phyloP scores from a whole-genome alignment of 2,888 invertebrate species.

The Archips crataeganus region DNA sequence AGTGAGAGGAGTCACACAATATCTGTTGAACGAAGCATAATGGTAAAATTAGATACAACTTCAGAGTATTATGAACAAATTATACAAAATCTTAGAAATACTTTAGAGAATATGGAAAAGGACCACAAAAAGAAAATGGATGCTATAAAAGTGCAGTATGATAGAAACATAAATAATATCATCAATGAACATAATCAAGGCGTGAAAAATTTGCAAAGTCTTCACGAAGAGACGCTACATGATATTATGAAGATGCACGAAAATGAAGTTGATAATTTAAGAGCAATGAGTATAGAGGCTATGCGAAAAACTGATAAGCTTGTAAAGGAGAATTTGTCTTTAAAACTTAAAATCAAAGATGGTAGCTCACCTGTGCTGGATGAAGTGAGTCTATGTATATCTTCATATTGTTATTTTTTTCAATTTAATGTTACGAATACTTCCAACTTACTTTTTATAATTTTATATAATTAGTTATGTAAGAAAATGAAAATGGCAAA shows the following conservation, averaged over 20 bases:
- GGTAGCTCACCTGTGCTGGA: constrained; percentile 50
- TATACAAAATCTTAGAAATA: constrained; percentile 63
- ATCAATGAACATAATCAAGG: constrained; percentile 83
- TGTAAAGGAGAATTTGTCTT: constrained; percentile 68
- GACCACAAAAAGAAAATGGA: constrained; percentile 75
- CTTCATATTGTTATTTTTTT: neutral
- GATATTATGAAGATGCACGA: constrained; percentile 80
- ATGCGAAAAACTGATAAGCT: constrained; percentile 74
- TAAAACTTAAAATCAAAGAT: constrained; percentile 60
- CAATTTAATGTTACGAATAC: neutral
- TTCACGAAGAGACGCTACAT: constrained; percentile 81
- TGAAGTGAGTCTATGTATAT: constrained; percentile 58
- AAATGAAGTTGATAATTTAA: constrained; percentile 80
- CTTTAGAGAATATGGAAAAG: constrained; percentile 67
- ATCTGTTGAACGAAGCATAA: constrained; percentile 51
- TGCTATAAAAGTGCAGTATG: constrained; percentile 82
- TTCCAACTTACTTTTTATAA: no score
- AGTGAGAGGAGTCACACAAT: constrained; percentile 45
- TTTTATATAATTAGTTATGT: no score
- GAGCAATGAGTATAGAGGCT: constrained; percentile 78
- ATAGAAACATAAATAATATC: constrained; percentile 81
- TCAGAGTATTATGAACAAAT: constrained; percentile 64
- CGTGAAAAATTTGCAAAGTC: constrained; percentile 82
- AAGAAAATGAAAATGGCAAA: no score
- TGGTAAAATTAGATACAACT: constrained; percentile 59